phyloP scores from a whole-genome alignment of 30 jellyfish, hydroid and myxozoan genomes.

The Aurelia aurita region DNA sequence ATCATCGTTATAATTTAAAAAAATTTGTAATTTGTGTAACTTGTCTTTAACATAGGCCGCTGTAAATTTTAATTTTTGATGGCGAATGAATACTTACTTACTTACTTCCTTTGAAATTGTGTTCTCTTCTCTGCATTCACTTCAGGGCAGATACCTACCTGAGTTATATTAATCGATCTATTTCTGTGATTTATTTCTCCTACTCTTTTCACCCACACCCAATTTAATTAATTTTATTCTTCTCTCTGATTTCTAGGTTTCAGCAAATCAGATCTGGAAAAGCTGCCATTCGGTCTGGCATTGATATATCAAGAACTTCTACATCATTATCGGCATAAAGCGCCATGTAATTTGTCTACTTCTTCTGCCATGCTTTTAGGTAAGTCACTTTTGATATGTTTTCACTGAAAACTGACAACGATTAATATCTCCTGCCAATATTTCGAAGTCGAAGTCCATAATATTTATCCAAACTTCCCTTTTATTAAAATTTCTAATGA shows the following conservation, averaged over 20 bases:
- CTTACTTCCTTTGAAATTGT: too few relatives aligned
- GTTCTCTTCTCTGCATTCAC: too few relatives aligned
- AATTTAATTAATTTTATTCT: neutral
- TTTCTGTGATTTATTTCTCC: neutral
- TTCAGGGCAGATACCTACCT: neutral
- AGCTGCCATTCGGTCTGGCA: slow-evolving; percentile 87
- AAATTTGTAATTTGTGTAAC: too few relatives aligned
- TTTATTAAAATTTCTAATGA: too few relatives aligned
- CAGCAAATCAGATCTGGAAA: slow-evolving; percentile 54
- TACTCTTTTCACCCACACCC: neutral
- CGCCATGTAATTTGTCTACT: slow-evolving; percentile 32
- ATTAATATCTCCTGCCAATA: neutral
- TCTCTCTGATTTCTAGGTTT: slow-evolving; percentile 33
- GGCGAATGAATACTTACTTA: too few relatives aligned
- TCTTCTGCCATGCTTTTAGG: slow-evolving; percentile 54
- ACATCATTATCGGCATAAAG: slow-evolving; percentile 67
- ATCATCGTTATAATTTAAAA: too few relatives aligned
- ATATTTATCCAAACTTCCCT: too few relatives aligned
- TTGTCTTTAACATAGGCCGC: too few relatives aligned
- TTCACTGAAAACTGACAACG: neutral
- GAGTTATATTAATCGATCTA: neutral
- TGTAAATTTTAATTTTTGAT: too few relatives aligned
- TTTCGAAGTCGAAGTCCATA: too few relatives aligned
- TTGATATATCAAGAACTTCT: slow-evolving; percentile 84
- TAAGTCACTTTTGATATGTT: neutral